Evolutionary conservation across 2,888 invertebrate genomes (phyloP).

Genomic region (Alsophila aescularia): DNA sequence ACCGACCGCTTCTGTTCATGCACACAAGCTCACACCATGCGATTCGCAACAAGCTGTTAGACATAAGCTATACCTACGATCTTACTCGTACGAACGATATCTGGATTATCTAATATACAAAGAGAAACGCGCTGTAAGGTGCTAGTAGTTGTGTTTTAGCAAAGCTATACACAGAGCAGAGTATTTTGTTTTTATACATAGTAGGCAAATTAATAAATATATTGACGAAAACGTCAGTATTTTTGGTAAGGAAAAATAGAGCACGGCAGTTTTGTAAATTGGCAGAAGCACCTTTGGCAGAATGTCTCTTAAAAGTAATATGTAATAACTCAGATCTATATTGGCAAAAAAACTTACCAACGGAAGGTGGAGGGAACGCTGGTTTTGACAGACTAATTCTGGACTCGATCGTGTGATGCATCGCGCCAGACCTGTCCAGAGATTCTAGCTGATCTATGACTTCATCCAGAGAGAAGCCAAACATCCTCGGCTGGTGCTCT

Average conservation of each 20-base stretch:
- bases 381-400: slow-evolving; percentile 54
- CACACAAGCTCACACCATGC: slow-evolving; percentile 31
- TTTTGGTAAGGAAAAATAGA: too few relatives aligned
- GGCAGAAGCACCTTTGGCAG: too few relatives aligned
- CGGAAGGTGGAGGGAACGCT: slow-evolving; percentile 65
- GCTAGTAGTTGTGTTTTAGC: not conserved
- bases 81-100: not conserved
- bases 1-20: slow-evolving; percentile 62
- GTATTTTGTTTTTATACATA: not conserved
- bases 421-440: slow-evolving; percentile 68
- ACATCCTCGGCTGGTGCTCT: slow-evolving; percentile 52
- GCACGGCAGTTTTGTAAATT: too few relatives aligned
- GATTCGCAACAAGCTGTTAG: slow-evolving; percentile 14
- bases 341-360: slow-evolving; percentile 58
- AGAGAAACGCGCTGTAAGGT: not conserved
- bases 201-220: too few relatives aligned
- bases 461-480: slow-evolving; percentile 53
- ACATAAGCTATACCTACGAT: not conserved
- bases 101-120: not conserved
- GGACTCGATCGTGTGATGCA: slow-evolving; percentile 65
- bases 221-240: too few relatives aligned
- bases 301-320: not conserved
- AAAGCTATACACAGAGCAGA: not conserved
- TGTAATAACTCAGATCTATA: too few relatives aligned
- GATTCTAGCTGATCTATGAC: slow-evolving; percentile 53